A percentile compares a stretch with the other conserved stretches of the same genome.
Conservation (phyloP, 2,113 vertebrate species). For the Neotoma lepida region DNA sequence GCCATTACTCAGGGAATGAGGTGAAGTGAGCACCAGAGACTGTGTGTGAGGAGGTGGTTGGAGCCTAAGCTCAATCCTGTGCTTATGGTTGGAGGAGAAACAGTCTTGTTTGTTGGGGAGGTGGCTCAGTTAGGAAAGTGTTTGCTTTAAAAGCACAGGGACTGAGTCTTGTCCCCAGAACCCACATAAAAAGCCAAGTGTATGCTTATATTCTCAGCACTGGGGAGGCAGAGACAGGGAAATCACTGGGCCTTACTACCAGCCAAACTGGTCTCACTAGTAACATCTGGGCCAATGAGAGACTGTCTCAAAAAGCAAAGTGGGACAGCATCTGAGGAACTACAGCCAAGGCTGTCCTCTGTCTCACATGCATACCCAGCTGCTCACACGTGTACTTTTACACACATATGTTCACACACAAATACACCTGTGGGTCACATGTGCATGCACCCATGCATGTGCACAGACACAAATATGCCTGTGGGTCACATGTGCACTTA, state of each 20-base stretch:
- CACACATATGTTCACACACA: neutral
- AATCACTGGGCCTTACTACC: neutral
- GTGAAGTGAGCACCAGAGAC: accelerated
- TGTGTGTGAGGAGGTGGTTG: neutral
- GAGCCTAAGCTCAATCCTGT: neutral
- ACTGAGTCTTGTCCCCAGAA: neutral
- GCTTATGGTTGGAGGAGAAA: neutral
- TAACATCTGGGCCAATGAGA: neutral
- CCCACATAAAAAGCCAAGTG: neutral
- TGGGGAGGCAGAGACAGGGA: neutral
- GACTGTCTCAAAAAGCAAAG: neutral
- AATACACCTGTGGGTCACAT: neutral
- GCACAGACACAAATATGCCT: neutral
- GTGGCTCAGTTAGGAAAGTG: neutral
- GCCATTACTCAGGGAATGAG: neutral
- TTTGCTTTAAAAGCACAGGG: neutral
- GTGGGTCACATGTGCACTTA: neutral
- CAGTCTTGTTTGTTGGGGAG: neutral
- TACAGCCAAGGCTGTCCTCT: neutral
- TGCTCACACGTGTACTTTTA: neutral
- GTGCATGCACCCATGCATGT: neutral
- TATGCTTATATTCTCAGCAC: neutral
- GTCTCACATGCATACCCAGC: neutral
- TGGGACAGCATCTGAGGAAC: neutral
- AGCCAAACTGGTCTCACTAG: neutral